Conservation (phyloP, 2,888 invertebrate genomes). For the Arge pagana region DNA sequence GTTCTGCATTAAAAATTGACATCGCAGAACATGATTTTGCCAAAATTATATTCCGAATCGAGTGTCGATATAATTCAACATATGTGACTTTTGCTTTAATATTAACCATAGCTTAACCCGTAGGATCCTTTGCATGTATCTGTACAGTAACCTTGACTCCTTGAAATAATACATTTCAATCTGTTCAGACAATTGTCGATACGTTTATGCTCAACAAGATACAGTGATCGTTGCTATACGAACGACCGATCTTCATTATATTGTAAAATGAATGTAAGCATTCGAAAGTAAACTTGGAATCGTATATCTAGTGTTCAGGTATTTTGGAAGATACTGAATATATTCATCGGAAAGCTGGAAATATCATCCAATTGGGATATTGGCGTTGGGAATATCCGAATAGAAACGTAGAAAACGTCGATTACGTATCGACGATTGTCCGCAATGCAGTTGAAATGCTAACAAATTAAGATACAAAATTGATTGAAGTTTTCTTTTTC, state of each 20-base stretch:
- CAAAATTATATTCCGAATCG: too few species aligned
- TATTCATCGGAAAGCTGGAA: too few species aligned
- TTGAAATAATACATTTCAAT: conserved; percentile 33
- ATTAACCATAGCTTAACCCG: too few species aligned
- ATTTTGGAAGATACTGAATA: too few species aligned
- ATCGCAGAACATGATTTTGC: too few species aligned
- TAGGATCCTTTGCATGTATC: conserved; percentile 39
- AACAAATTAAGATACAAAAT: conserved; percentile 52
- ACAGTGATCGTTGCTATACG: too few species aligned
- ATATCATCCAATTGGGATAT: too few species aligned
- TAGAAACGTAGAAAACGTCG: conserved; percentile 20
- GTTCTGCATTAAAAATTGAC: too few species aligned
- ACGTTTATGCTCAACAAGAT: conserved; percentile 5
- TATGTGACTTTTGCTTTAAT: conserved; percentile 24
- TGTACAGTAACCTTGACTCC: conserved; percentile 35
- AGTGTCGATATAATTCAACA: conserved; percentile 3
- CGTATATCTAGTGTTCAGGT: conserved; percentile 18
- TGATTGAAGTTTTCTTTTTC: conserved; percentile 62
- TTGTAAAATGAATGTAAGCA: too few species aligned
- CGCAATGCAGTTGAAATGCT: conserved; percentile 32
- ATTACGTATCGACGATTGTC: conserved; percentile 32
- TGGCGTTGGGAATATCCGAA: too few species aligned
- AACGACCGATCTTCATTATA: too few species aligned
- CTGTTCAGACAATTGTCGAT: conserved; percentile 28
- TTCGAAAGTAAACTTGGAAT: too few species aligned